Percentiles rank a stretch among this genome's conserved stretches.
Evolutionary conservation across 2,113 vertebrate genomes (phyloP).

Genomic region (Paramormyrops kingsleyae): DNA sequence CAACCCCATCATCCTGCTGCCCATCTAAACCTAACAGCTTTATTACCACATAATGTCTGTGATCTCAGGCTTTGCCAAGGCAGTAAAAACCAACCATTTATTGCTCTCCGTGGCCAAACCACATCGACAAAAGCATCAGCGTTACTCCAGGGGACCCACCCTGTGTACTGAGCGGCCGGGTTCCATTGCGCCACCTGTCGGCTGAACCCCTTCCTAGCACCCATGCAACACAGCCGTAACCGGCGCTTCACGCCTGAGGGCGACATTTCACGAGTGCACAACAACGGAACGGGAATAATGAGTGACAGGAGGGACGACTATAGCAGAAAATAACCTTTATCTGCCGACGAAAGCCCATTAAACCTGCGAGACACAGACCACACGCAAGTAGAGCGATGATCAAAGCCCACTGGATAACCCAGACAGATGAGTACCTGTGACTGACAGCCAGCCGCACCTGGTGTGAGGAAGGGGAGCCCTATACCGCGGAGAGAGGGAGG

Average conservation of each 20-base stretch:
- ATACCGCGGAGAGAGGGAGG: too few relatives aligned
- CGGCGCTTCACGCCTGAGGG: background rate
- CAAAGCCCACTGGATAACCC: background rate
- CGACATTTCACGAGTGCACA: background rate
- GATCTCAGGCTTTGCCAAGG: slow-evolving; percentile 40
- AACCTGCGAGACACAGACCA: background rate
- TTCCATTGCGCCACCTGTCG: background rate
- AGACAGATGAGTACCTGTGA: background rate
- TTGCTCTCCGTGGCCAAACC: background rate
- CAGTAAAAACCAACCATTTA: slow-evolving; percentile 21
- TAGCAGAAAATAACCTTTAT: background rate
- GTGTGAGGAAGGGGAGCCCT: background rate
- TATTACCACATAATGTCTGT: slow-evolving; percentile 31
- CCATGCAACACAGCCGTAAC: background rate
- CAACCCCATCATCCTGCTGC: background rate
- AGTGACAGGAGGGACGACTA: background rate
- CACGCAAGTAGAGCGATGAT: background rate
- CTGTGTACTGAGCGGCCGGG: background rate
- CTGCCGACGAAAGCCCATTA: background rate
- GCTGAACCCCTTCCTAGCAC: background rate
- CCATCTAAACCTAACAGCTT: slow-evolving; percentile 45
- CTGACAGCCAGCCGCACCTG: background rate
- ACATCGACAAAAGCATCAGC: background rate
- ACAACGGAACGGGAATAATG: background rate
- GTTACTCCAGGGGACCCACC: background rate